These are phyloP conservation scores for Fragum sueziense DNA, from an alignment of 2,888 invertebrate species.

Conservation along the genomic window DNA sequence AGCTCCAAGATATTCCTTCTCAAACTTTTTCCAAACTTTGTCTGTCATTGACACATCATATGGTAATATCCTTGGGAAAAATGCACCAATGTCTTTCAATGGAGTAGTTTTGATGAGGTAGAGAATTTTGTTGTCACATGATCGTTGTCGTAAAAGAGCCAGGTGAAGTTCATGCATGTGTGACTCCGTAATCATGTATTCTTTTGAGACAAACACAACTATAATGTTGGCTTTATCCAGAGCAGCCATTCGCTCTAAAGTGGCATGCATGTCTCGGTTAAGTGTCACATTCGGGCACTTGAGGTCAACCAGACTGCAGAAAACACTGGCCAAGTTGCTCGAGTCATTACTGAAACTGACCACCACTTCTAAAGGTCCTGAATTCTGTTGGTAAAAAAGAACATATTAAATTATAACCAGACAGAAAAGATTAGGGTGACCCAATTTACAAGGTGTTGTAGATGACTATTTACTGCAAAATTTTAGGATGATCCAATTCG, in stretches of 20 bases:
- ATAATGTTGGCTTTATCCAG: slow-evolving; percentile 71
- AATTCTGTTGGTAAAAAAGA: slow-evolving; percentile 6
- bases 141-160: slow-evolving; percentile 71
- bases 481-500: neutral
- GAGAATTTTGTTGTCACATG: slow-evolving; percentile 52
- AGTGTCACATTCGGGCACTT: slow-evolving; percentile 49
- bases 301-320: slow-evolving; percentile 46
- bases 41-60: slow-evolving; percentile 64
- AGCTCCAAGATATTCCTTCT: slow-evolving; percentile 10
- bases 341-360: slow-evolving; percentile 55
- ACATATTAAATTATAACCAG: too few species aligned
- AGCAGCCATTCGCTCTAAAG: slow-evolving; percentile 53
- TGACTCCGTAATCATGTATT: slow-evolving; percentile 66
- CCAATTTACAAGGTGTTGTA: neutral
- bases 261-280: slow-evolving; percentile 50
- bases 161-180: slow-evolving; percentile 76
- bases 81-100: slow-evolving; percentile 41
- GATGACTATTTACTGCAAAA: neutral
- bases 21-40: slow-evolving; percentile 52
- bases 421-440: too few species aligned
- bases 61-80: slow-evolving; percentile 63
- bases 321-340: slow-evolving; percentile 43
- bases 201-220: slow-evolving; percentile 73
- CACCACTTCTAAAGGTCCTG: slow-evolving; percentile 38
- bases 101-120: slow-evolving; percentile 63